A percentile compares a stretch with the other conserved stretches of the same genome.
phyloP scores from a whole-genome alignment of 2,888 invertebrate species.

The Isotomurus palustris region DNA sequence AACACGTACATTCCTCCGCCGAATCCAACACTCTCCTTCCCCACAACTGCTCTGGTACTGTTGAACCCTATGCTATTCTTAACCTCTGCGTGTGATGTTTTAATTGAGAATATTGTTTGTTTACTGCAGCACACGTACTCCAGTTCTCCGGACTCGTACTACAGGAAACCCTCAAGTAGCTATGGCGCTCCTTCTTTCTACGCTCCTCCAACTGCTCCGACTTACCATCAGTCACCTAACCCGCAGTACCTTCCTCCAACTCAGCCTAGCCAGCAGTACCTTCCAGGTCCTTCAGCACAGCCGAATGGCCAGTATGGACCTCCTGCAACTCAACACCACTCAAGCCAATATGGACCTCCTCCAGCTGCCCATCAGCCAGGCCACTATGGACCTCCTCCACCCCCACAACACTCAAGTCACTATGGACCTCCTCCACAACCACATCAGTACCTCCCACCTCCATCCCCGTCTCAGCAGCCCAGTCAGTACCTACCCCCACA shows the following conservation, averaged over 20 bases:
- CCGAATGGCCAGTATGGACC: constrained; percentile 5
- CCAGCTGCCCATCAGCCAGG: neutral
- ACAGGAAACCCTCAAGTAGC: constrained; percentile 33
- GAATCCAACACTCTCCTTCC: constrained; percentile 3
- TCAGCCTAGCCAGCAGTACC: constrained; percentile 4
- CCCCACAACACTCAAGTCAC: neutral
- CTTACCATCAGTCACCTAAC: constrained; percentile 3
- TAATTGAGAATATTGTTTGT: constrained; percentile 7
- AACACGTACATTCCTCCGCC: constrained; percentile 29
- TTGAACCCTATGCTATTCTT: no score
- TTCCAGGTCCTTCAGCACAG: no score
- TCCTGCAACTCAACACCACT: no score
- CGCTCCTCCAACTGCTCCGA: neutral
- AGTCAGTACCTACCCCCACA: constrained; percentile 15
- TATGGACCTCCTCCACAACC: neutral
- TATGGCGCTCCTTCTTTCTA: constrained; percentile 27
- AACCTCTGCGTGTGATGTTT: no score
- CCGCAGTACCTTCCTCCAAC: constrained; percentile 17
- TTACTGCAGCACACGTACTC: constrained; percentile 28
- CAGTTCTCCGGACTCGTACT: constrained; percentile 28
- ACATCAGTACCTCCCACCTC: neutral
- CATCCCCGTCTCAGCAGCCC: neutral
- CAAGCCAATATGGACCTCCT: constrained; percentile 8
- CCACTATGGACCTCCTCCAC: constrained; percentile 4
- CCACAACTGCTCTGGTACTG: constrained; percentile 29